A percentile compares a stretch with the other conserved stretches of the same genome.
phyloP scores from a whole-genome alignment of 2,797 vertebrate genomes.

The Chelmon rostratus region DNA sequence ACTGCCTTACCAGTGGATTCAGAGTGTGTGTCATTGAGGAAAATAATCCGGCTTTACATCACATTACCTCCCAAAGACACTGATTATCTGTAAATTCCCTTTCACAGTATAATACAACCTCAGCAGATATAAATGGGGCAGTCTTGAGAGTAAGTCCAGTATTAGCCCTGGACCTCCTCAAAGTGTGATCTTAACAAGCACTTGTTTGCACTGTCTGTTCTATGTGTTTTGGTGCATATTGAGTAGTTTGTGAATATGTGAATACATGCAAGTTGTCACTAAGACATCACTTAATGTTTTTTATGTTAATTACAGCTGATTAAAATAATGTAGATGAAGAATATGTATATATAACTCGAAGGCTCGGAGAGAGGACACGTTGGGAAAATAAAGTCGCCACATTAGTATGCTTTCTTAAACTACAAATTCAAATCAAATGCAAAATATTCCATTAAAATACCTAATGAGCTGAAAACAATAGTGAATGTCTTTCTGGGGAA shows the following conservation, averaged over 20 bases:
- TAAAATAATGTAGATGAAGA: slow-evolving; percentile 22
- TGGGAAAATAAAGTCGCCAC: slow-evolving; percentile 20
- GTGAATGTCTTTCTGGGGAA: slow-evolving; percentile 40
- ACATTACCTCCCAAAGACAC: too few relatives aligned
- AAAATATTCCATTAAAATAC: slow-evolving; percentile 49
- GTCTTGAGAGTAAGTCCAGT: too few relatives aligned
- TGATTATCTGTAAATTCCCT: neutral
- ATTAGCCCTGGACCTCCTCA: neutral
- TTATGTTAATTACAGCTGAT: slow-evolving; percentile 38
- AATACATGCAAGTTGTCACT: neutral
- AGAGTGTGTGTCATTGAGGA: neutral
- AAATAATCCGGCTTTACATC: neutral
- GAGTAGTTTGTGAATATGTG: slow-evolving; percentile 15
- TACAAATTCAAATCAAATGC: slow-evolving; percentile 52
- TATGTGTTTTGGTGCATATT: neutral
- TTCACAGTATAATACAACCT: neutral
- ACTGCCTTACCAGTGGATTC: too few relatives aligned
- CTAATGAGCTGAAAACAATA: slow-evolving; percentile 50
- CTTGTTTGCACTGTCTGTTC: neutral
- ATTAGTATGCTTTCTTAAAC: slow-evolving; percentile 38
- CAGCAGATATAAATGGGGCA: neutral
- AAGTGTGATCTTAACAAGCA: too few relatives aligned
- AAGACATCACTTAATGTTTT: slow-evolving; percentile 8
- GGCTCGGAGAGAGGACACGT: slow-evolving; percentile 12
- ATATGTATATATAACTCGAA: neutral